phyloP scores from a whole-genome alignment of 2,888 invertebrate genomes.

The Drosophila borborema region DNA sequence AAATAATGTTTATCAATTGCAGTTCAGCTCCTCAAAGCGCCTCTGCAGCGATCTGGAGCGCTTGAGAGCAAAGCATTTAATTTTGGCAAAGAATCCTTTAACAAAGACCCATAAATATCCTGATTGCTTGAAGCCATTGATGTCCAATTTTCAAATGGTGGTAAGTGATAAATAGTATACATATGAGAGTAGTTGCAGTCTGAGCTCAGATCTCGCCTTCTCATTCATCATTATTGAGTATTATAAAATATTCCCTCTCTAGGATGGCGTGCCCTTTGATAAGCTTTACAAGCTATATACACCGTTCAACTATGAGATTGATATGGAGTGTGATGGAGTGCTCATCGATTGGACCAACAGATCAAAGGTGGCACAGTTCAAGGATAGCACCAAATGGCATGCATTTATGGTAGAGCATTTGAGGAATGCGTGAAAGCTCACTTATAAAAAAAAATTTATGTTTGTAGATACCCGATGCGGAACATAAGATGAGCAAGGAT shows the following conservation, averaged over 20 bases:
- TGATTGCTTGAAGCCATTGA: slow-evolving; percentile 70
- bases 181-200: no score
- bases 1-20: not conserved
- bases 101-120: slow-evolving; percentile 75
- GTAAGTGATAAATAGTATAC: slow-evolving; percentile 35
- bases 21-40: slow-evolving; percentile 69
- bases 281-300: slow-evolving; percentile 75
- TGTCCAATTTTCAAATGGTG: slow-evolving; percentile 74
- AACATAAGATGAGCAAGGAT: slow-evolving; percentile 61
- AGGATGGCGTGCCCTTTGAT: slow-evolving; percentile 76
- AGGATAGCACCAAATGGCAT: slow-evolving; percentile 80
- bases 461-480: slow-evolving; percentile 75
- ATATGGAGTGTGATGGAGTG: slow-evolving; percentile 62
- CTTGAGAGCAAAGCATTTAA: slow-evolving; percentile 73
- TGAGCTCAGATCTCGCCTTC: no score
- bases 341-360: slow-evolving; percentile 69
- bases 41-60: slow-evolving; percentile 72
- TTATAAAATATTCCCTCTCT: not conserved
- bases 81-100: slow-evolving; percentile 77
- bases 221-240: no score
- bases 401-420: slow-evolving; percentile 69
- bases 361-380: slow-evolving; percentile 59
- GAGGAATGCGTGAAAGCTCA: not conserved
- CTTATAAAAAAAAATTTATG: not conserved
- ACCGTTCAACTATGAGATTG: slow-evolving; percentile 70